A percentile compares a stretch with the other conserved stretches of the same genome.
phyloP scores from a whole-genome alignment of 2,888 invertebrate genomes.

The Drosophila kambysellisi region DNA sequence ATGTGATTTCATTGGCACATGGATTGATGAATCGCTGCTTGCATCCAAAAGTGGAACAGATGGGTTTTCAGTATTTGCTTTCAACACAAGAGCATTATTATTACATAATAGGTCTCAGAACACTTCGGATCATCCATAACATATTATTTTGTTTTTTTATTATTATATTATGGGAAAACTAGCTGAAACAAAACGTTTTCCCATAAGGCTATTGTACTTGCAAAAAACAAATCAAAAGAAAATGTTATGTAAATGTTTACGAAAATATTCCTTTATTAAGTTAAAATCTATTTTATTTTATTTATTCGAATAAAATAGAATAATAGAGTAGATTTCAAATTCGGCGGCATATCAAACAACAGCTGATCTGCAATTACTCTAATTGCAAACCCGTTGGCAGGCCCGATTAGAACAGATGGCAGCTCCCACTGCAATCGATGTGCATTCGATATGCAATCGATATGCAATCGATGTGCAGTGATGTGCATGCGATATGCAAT shows the following conservation, averaged over 20 bases:
- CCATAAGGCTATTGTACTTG: background rate
- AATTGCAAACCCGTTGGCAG: too few species aligned
- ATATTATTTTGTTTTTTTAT: background rate
- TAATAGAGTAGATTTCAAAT: too few species aligned
- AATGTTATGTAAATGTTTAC: background rate
- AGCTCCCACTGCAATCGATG: too few species aligned
- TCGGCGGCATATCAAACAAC: too few species aligned
- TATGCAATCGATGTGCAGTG: too few species aligned
- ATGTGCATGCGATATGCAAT: too few species aligned
- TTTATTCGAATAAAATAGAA: too few species aligned
- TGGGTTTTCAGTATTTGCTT: slow-evolving; percentile 7
- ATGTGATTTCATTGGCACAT: background rate
- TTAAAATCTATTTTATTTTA: too few species aligned
- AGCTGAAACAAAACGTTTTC: background rate
- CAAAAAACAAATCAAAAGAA: background rate
- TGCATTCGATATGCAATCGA: too few species aligned
- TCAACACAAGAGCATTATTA: slow-evolving; percentile 3
- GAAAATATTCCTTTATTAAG: too few species aligned
- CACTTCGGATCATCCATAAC: background rate
- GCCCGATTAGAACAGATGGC: too few species aligned
- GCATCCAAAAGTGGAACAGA: background rate
- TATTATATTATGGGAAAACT: background rate
- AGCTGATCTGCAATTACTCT: too few species aligned
- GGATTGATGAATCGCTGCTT: slow-evolving; percentile 16
- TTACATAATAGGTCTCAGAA: slow-evolving; percentile 2